phyloP scores from a whole-genome alignment of 2,797 vertebrate genomes.

The Peromyscus melanophrys region DNA sequence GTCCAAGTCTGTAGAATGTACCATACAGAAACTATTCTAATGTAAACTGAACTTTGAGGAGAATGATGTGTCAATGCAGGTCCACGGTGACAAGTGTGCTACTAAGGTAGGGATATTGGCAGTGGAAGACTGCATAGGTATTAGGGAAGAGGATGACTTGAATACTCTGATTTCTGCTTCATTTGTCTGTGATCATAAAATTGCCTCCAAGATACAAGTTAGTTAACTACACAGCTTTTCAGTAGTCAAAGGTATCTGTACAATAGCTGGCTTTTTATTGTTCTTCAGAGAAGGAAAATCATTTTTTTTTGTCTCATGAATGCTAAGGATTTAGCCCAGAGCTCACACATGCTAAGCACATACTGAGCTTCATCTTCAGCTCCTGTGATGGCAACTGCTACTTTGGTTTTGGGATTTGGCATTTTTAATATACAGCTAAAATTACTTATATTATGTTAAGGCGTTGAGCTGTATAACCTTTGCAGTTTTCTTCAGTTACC shows the following conservation, averaged over 20 bases:
- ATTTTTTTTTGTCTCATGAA: neutral
- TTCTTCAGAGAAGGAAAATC: neutral
- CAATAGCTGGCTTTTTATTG: neutral
- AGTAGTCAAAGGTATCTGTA: neutral
- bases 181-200: neutral
- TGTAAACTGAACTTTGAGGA: neutral
- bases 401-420: neutral
- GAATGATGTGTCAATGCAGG: neutral
- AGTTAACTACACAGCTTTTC: neutral
- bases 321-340: neutral
- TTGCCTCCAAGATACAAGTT: neutral
- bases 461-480: neutral
- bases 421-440: neutral
- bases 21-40: too few species aligned
- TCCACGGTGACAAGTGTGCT: too few species aligned
- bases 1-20: neutral
- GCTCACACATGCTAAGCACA: neutral
- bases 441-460: neutral
- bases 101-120: too few species aligned
- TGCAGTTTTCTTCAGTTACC: neutral
- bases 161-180: neutral
- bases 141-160: too few species aligned
- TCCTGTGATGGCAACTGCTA: neutral
- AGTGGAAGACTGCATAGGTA: neutral
- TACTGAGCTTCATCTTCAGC: neutral